phyloP scores from a whole-genome alignment of 2,113 vertebrate genomes.

The Andinoacara biseriatus region DNA sequence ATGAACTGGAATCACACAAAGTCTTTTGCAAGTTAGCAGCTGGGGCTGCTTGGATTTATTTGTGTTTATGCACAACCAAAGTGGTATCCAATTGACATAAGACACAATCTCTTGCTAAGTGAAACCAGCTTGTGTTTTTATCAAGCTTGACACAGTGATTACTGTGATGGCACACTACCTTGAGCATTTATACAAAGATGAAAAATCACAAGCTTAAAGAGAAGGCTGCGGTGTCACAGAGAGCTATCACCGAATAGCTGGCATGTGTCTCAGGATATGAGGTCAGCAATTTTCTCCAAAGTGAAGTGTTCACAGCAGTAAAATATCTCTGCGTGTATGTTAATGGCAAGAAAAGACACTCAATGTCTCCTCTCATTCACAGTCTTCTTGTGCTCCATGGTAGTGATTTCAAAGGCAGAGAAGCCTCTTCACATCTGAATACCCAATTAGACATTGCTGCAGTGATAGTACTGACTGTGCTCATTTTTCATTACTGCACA shows the following conservation, averaged over 20 bases:
- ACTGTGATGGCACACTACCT: background rate
- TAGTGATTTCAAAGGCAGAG: conserved; percentile 17
- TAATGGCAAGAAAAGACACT: conserved; percentile 4
- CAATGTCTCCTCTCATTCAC: conserved; percentile 8
- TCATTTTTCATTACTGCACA: conserved; percentile 26
- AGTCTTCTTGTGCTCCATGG: background rate
- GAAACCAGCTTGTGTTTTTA: background rate
- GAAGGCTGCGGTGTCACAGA: background rate
- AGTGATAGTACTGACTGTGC: conserved; percentile 9
- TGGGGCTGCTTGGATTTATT: background rate
- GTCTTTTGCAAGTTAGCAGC: background rate
- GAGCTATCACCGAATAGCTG: conserved; percentile 9
- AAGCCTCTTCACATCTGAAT: conserved; percentile 45
- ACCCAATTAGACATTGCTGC: conserved; percentile 35
- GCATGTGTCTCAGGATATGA: conserved; percentile 1
- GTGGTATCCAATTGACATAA: background rate
- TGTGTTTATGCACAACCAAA: background rate
- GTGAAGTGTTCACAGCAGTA: background rate
- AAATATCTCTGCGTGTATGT: background rate
- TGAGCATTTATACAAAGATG: background rate
- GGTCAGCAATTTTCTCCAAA: conserved; percentile 34
- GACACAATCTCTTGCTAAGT: background rate
- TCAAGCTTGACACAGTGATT: background rate
- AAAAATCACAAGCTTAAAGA: background rate
- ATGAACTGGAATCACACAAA: background rate